These are phyloP conservation scores for Tupaia chinensis DNA, from an alignment of 2,113 vertebrate species.

Conservation along the genomic window DNA sequence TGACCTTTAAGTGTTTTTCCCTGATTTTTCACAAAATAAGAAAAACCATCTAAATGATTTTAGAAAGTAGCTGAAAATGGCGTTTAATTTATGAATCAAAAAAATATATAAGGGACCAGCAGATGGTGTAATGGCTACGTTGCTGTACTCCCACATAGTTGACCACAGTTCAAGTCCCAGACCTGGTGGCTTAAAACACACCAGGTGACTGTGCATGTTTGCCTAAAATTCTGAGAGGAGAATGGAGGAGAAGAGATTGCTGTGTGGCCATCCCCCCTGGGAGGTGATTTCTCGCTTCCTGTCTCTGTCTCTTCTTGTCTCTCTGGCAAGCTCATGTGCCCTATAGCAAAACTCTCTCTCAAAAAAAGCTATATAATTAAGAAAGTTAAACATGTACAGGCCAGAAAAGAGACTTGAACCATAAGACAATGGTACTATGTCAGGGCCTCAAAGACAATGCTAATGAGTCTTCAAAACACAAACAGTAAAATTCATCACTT, in stretches of 20 bases:
- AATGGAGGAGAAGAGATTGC: no score
- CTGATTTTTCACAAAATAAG: conserved; percentile 16
- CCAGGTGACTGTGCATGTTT: no score
- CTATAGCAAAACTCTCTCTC: no score
- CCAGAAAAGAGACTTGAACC: conserved; percentile 30
- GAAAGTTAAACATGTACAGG: neutral
- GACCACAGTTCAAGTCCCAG: no score
- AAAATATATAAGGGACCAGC: neutral
- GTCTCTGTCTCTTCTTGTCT: no score
- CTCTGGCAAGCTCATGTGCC: no score
- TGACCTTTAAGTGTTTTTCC: conserved; percentile 44
- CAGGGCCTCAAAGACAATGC: neutral
- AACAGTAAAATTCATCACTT: neutral
- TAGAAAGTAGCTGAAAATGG: conserved; percentile 53
- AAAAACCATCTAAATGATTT: conserved; percentile 39
- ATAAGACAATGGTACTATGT: neutral
- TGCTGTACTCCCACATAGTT: no score
- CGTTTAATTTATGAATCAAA: conserved; percentile 45
- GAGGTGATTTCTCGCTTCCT: no score
- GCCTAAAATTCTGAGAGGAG: no score
- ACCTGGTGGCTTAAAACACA: no score
- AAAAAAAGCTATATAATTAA: neutral
- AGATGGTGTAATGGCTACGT: no score
- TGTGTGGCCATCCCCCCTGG: no score
- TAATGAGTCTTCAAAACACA: conserved; percentile 36